These are phyloP conservation scores for Brachylomia viminalis DNA, from an alignment of 2,888 invertebrate species.

Conservation along the genomic window DNA sequence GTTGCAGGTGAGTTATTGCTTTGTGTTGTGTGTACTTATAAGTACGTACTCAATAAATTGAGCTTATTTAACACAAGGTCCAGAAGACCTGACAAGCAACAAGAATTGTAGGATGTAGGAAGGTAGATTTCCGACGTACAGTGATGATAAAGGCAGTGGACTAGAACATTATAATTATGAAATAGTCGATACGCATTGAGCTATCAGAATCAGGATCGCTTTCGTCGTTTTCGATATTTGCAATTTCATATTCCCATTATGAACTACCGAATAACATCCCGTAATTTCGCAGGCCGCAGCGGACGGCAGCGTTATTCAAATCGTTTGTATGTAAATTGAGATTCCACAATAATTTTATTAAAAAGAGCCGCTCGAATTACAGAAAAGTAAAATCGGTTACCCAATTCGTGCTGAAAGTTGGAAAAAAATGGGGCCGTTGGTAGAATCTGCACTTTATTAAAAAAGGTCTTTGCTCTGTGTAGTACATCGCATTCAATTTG, in stretches of 20 bases:
- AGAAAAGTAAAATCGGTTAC: slow-evolving; percentile 39
- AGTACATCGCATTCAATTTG: slow-evolving; percentile 42
- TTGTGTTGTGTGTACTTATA: background rate
- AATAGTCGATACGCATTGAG: background rate
- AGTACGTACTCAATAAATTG: background rate
- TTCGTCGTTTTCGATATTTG: background rate
- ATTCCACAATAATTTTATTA: slow-evolving; percentile 45
- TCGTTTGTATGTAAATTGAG: slow-evolving; percentile 52
- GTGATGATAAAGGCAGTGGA: background rate
- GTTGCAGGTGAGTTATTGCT: slow-evolving; percentile 72
- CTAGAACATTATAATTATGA: too few species aligned
- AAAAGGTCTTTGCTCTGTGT: slow-evolving; percentile 36
- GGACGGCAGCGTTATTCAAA: slow-evolving; percentile 29
- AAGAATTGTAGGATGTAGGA: background rate
- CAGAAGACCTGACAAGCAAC: background rate
- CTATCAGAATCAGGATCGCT: background rate
- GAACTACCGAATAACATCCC: slow-evolving; percentile 17
- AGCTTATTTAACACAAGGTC: background rate
- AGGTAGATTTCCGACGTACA: background rate
- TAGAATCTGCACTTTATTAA: slow-evolving; percentile 52
- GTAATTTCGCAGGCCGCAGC: slow-evolving; percentile 15
- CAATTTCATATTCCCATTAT: slow-evolving; percentile 32
- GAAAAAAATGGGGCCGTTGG: slow-evolving; percentile 30
- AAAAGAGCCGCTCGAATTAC: slow-evolving; percentile 39
- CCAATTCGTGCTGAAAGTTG: slow-evolving; percentile 26